Percentiles rank a stretch among this genome's conserved stretches.
These are phyloP conservation scores for Uropetala carovei DNA, from an alignment of 2,888 invertebrate genomes.

Conservation along the genomic window DNA sequence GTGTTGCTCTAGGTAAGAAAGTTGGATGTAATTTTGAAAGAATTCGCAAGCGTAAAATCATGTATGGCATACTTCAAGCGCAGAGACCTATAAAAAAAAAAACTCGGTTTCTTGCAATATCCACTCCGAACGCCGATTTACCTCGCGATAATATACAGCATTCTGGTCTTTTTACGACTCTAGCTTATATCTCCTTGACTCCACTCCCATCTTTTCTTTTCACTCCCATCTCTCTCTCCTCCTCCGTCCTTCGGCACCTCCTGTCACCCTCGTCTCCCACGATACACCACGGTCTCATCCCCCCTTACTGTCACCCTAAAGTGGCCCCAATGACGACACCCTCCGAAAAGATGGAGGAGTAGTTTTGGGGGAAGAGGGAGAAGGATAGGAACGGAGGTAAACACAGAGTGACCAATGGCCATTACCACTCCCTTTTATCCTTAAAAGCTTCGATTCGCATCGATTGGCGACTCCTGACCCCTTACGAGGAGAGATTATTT, in stretches of 20 bases:
- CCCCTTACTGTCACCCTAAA: neutral
- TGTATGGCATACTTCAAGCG: neutral
- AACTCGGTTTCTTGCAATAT: neutral
- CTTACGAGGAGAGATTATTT: constrained; percentile 43
- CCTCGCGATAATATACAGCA: constrained; percentile 26
- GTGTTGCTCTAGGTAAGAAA: neutral
- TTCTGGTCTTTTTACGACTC: neutral
- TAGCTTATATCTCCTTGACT: neutral
- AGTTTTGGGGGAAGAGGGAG: neutral
- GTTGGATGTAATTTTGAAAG: neutral
- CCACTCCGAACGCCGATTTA: neutral
- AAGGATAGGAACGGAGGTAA: constrained; percentile 18
- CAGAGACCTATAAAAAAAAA: neutral
- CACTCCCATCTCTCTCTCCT: neutral
- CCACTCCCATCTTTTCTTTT: neutral
- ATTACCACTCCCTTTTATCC: constrained; percentile 40
- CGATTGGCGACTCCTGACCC: constrained; percentile 35
- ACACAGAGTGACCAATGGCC: constrained; percentile 29
- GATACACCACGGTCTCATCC: neutral
- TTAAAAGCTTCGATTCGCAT: constrained; percentile 60
- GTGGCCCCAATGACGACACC: neutral
- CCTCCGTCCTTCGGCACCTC: neutral
- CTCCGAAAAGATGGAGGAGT: too few relatives aligned
- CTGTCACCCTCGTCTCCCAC: neutral
- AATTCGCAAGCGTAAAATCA: neutral